Conservation (phyloP, 2,113 vertebrate species). For the Rhea pennata region DNA sequence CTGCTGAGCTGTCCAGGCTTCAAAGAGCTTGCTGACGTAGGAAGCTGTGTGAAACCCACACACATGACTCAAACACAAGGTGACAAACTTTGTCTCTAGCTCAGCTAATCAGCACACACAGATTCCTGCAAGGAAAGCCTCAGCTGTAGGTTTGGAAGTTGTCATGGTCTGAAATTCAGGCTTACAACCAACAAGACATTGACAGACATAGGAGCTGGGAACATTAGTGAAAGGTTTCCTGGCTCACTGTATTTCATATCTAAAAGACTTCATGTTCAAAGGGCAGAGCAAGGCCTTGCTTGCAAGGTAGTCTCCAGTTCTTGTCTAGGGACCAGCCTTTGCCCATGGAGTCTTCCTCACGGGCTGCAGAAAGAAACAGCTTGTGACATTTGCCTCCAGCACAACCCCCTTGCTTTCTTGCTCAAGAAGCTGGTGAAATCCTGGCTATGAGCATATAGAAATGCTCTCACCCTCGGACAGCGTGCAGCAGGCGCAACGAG, state of each 20-base stretch:
- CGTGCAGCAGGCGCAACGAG: conserved; percentile 93
- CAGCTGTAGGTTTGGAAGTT: not conserved
- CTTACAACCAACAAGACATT: not conserved
- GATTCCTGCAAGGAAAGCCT: not conserved
- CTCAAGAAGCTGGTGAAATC: not conserved
- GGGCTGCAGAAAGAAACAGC: not conserved
- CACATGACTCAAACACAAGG: not conserved
- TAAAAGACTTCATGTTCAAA: not conserved
- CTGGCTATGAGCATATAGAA: not conserved
- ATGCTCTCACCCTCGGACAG: conserved; percentile 90
- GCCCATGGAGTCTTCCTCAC: rapidly evolving
- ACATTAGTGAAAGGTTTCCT: not conserved
- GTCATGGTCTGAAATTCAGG: not conserved
- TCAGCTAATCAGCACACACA: not conserved
- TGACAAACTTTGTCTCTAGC: not conserved
- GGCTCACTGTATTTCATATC: not conserved
- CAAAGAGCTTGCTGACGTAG: not conserved
- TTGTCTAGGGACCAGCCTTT: not conserved
- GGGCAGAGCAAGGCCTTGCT: not conserved
- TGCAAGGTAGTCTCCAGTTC: not conserved
- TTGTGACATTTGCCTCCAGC: rapidly evolving
- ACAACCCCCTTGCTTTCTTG: rapidly evolving
- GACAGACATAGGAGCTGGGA: not conserved
- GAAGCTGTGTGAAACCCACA: not conserved
- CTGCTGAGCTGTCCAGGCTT: not conserved